Conservation (phyloP, 2,113 vertebrate genomes). For the Tyto alba region DNA sequence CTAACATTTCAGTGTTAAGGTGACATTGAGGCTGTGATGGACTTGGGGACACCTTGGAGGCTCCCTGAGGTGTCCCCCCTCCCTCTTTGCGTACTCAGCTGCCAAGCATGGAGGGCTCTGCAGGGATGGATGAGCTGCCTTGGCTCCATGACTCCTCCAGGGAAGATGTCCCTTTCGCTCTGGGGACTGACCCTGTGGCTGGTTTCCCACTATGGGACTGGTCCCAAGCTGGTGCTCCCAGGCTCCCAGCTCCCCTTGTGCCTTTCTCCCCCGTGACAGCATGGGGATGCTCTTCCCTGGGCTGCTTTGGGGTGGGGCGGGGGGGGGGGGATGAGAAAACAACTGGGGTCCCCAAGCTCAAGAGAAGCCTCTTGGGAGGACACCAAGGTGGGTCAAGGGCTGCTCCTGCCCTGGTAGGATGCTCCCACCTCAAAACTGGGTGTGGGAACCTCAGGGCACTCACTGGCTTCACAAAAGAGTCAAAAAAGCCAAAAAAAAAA, state of each 20-base stretch:
- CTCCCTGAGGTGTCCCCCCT: not conserved
- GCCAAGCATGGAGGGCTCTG: fast-evolving
- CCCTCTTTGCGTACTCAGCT: fast-evolving
- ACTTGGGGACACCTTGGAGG: not conserved
- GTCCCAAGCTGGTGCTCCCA: not conserved
- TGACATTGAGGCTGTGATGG: not conserved
- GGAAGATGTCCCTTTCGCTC: not conserved
- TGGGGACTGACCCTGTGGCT: fast-evolving
- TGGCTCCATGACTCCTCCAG: not conserved
- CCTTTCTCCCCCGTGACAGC: fast-evolving
- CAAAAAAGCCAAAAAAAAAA: not conserved
- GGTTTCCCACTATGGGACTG: not conserved
- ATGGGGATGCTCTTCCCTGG: not conserved
- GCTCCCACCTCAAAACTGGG: not conserved
- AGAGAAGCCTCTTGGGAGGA: not conserved
- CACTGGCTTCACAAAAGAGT: not conserved
- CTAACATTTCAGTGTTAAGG: fast-evolving
- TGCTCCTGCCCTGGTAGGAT: not conserved
- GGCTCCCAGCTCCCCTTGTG: not conserved
- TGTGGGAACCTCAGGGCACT: not conserved
- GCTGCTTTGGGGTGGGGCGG: not conserved
- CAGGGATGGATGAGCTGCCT: not conserved
- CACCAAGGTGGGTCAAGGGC: not conserved
- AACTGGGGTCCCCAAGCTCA: not conserved
- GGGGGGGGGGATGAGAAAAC: no score